These are phyloP conservation scores for Dendrolimus punctatus DNA, from an alignment of 1,140 invertebrate genomes.

Conservation along the genomic window DNA sequence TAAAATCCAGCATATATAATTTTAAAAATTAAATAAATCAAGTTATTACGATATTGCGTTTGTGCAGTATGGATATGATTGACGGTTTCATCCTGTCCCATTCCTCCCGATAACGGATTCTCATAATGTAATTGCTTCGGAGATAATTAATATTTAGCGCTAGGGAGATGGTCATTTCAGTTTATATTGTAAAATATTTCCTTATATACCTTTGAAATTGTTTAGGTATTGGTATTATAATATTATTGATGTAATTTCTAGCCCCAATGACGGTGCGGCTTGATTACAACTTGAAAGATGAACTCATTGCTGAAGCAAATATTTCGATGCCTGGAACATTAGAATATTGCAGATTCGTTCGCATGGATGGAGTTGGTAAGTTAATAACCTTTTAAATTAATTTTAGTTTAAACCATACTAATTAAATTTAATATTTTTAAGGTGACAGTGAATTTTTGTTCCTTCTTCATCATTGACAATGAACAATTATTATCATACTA, in stretches of 20 bases:
- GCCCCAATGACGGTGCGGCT: slow-evolving; percentile 20
- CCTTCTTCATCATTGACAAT: not conserved
- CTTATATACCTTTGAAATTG: too few species aligned
- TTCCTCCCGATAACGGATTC: too few species aligned
- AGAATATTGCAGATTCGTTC: slow-evolving; percentile 53
- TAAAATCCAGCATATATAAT: too few species aligned
- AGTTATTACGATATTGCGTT: too few species aligned
- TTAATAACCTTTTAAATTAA: not conserved
- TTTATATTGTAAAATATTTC: too few species aligned
- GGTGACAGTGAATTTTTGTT: slow-evolving; percentile 1
- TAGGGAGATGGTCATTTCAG: too few species aligned
- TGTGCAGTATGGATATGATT: too few species aligned
- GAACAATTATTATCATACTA: not conserved
- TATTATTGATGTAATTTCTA: slow-evolving; percentile 13
- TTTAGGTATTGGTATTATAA: too few species aligned
- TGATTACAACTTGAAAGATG: slow-evolving; percentile 1
- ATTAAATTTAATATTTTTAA: not conserved
- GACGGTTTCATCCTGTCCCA: too few species aligned
- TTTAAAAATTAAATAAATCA: too few species aligned
- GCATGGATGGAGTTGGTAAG: slow-evolving; percentile 45
- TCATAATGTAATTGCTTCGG: too few species aligned
- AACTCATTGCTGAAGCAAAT: slow-evolving; percentile 16
- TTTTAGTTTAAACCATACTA: not conserved
- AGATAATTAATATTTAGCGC: too few species aligned
- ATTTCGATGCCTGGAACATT: slow-evolving; percentile 12